A percentile compares a stretch with the other conserved stretches of the same genome.
Conservation (phyloP, 1,140 invertebrate genomes). For the Rhizoglyphus robini region DNA sequence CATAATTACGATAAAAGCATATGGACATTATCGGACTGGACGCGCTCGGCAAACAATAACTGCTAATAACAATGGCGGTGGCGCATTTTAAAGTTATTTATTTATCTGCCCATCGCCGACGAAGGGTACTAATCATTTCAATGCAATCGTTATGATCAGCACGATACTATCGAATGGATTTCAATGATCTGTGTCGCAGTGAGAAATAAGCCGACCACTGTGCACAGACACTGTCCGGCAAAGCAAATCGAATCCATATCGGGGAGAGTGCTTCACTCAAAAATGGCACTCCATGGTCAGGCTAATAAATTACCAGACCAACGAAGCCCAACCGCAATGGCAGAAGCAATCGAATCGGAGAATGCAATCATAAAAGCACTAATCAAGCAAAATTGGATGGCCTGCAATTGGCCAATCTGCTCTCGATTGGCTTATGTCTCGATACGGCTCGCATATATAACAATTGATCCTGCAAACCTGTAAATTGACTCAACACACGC, state of each 20-base stretch:
- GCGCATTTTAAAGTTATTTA: not conserved
- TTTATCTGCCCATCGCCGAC: not conserved
- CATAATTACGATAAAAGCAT: conserved; percentile 18
- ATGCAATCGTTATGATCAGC: not conserved
- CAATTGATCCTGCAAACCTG: conserved; percentile 26
- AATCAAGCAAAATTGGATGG: conserved; percentile 12
- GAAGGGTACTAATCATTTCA: not conserved
- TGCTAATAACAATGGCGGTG: not conserved
- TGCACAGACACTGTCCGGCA: not conserved
- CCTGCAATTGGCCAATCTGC: conserved; percentile 8
- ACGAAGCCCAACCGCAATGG: not conserved
- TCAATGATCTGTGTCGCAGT: conserved; percentile 11
- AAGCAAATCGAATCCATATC: not conserved
- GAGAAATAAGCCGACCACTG: too few relatives aligned
- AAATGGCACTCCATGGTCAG: not conserved
- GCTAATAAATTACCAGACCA: conserved; percentile 5
- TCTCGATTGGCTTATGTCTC: not conserved
- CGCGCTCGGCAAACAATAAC: not conserved
- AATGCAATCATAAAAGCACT: not conserved
- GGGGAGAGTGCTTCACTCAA: not conserved
- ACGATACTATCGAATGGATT: conserved; percentile 16
- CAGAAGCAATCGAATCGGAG: not conserved
- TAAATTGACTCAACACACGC: not conserved
- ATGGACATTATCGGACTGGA: conserved; percentile 13
- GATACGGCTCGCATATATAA: conserved; percentile 23